Percentiles rank a stretch among this genome's conserved stretches.
Evolutionary conservation across 2,797 vertebrate species (phyloP).

Genomic region (Tapera naevia): DNA sequence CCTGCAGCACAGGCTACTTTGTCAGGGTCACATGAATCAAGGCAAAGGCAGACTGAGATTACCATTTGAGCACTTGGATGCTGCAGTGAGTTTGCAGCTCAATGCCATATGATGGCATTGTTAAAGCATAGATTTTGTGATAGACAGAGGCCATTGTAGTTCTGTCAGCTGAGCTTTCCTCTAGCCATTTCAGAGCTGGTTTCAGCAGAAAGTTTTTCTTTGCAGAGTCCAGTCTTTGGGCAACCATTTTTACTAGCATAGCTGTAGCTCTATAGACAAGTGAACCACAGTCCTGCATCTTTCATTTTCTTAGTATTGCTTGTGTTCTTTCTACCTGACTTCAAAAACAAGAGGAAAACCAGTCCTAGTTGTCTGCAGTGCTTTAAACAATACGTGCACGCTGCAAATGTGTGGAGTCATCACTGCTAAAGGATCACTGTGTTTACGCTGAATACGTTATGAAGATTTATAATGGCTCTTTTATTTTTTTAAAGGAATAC

Average conservation of each 20-base stretch:
- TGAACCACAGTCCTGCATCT: neutral
- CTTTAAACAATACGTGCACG: neutral
- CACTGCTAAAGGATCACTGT: neutral
- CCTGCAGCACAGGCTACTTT: neutral
- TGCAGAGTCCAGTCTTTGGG: neutral
- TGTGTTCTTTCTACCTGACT: neutral
- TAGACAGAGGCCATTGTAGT: neutral
- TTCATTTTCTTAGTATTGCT: constrained; percentile 26
- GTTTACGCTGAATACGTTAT: constrained; percentile 33
- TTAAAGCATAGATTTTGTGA: neutral
- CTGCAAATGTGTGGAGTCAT: neutral
- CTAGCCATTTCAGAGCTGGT: neutral
- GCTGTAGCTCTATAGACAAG: neutral
- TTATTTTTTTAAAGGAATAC: constrained; percentile 17
- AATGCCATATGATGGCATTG: neutral
- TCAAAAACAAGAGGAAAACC: neutral
- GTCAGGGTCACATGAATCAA: neutral
- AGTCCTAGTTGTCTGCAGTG: neutral
- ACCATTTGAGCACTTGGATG: fast-evolving
- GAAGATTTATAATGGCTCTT: constrained; percentile 11
- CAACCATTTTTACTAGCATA: neutral
- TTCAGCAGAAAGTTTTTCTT: neutral
- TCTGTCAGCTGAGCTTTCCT: neutral
- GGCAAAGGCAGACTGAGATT: neutral
- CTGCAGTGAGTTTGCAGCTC: neutral